Percentiles rank a stretch among this genome's conserved stretches.
Conservation (phyloP, 1,140 invertebrate species). For the Neoseiulus cucumeris region DNA sequence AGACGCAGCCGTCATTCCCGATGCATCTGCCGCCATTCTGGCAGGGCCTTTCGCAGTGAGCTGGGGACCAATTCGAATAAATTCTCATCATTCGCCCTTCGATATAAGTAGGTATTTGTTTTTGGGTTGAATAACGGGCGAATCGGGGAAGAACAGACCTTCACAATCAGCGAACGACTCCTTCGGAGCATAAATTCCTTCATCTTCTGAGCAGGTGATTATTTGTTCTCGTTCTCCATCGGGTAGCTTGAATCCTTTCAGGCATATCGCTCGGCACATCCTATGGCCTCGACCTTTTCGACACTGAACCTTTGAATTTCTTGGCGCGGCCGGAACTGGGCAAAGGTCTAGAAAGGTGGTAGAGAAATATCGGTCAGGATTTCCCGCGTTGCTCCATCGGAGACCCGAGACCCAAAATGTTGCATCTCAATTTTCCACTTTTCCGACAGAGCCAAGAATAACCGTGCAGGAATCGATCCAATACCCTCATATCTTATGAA, state of each 20-base stretch:
- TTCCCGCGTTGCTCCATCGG: not conserved
- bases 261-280: constrained; percentile 40
- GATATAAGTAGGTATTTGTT: constrained; percentile 13
- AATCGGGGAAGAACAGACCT: constrained; percentile 29
- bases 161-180: constrained; percentile 41
- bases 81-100: not conserved
- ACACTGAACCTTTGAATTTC: not conserved
- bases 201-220: constrained; percentile 39
- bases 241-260: constrained; percentile 40
- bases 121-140: not conserved
- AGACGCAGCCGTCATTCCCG: constrained; percentile 44
- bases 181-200: constrained; percentile 35
- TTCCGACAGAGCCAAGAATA: not conserved
- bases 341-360: not conserved
- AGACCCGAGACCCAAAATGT: not conserved
- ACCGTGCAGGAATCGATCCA: not conserved
- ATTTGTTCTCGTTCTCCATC: constrained; percentile 40
- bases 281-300: constrained; percentile 16
- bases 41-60: constrained; percentile 47
- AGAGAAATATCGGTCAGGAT: not conserved
- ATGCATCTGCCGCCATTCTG: constrained; percentile 56
- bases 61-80: constrained; percentile 29
- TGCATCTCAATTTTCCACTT: not conserved
- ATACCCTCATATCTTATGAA: not conserved
- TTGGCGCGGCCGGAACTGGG: not conserved